phyloP scores from a whole-genome alignment of 2,888 invertebrate genomes.

The Rotaria macrura region DNA sequence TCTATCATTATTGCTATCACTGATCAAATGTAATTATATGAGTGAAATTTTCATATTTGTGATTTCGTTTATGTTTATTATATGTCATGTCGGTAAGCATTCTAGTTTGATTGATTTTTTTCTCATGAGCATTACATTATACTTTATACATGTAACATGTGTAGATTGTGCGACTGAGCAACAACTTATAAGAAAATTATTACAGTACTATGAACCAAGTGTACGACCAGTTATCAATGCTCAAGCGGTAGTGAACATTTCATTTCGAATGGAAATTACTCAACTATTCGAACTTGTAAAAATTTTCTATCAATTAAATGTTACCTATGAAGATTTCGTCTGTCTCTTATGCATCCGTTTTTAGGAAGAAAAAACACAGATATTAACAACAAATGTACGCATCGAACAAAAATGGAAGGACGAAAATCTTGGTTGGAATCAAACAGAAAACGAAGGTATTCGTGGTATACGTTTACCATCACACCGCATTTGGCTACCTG shows the following conservation, averaged over 20 bases:
- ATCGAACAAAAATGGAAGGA: slow-evolving; percentile 60
- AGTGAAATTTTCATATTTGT: background rate
- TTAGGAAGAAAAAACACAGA: slow-evolving; percentile 54
- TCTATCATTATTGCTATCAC: background rate
- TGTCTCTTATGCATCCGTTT: too few species aligned
- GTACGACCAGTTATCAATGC: slow-evolving; percentile 54
- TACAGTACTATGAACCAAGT: slow-evolving; percentile 53
- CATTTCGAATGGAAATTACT: slow-evolving; percentile 54
- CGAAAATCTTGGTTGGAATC: slow-evolving; percentile 63
- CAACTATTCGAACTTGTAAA: slow-evolving; percentile 52
- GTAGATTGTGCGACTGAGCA: slow-evolving; percentile 45
- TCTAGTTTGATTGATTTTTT: background rate
- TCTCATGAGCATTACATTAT: too few species aligned
- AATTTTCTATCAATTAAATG: too few species aligned
- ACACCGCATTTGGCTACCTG: slow-evolving; percentile 65
- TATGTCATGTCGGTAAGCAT: background rate
- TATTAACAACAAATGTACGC: slow-evolving; percentile 55
- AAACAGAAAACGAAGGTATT: slow-evolving; percentile 60
- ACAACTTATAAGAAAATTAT: slow-evolving; percentile 50
- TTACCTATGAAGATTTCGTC: too few species aligned
- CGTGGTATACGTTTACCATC: slow-evolving; percentile 58
- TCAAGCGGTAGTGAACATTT: slow-evolving; percentile 50
- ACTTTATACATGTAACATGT: background rate
- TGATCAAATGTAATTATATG: background rate
- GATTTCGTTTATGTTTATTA: background rate